Percentiles rank a stretch among this genome's conserved stretches.
Conservation (phyloP, 2,113 vertebrate species). For the Perccottus glenii region DNA sequence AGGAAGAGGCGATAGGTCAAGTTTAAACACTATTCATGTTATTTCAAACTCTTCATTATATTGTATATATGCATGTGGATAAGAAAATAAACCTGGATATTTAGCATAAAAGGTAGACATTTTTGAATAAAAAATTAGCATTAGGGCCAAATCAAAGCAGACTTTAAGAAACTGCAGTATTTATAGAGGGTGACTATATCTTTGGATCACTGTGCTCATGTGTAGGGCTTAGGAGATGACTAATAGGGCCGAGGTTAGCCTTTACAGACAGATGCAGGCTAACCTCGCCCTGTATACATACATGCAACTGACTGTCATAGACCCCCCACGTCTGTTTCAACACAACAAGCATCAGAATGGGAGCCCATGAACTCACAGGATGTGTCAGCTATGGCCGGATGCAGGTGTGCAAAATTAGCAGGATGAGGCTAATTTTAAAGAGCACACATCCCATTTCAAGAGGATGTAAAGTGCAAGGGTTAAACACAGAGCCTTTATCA, state of each 20-base stretch:
- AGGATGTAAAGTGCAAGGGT: constrained; percentile 5
- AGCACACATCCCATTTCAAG: constrained; percentile 30
- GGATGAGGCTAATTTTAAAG: constrained; percentile 69
- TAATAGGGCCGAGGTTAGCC: constrained; percentile 38
- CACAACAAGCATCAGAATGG: constrained; percentile 31
- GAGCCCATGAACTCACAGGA: constrained; percentile 59
- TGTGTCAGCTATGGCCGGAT: constrained; percentile 69
- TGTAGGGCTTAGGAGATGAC: constrained; percentile 22
- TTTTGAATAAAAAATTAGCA: background rate
- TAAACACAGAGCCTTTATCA: background rate
- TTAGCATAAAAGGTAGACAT: too few relatives aligned
- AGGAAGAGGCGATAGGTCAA: too few relatives aligned
- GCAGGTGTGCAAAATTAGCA: constrained; percentile 68
- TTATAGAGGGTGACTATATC: constrained; percentile 51
- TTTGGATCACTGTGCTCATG: constrained; percentile 40
- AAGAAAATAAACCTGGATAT: too few relatives aligned
- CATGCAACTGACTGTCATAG: constrained; percentile 21
- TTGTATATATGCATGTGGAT: too few relatives aligned
- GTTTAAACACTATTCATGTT: too few relatives aligned
- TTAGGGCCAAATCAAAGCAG: constrained; percentile 16
- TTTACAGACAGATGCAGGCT: constrained; percentile 35
- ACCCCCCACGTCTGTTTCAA: constrained; percentile 49
- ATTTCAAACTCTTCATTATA: too few relatives aligned
- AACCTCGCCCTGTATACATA: constrained; percentile 40
- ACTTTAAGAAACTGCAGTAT: constrained; percentile 33